These are phyloP conservation scores for Chanos chanos DNA, from an alignment of 2,797 vertebrate genomes.

Conservation along the genomic window DNA sequence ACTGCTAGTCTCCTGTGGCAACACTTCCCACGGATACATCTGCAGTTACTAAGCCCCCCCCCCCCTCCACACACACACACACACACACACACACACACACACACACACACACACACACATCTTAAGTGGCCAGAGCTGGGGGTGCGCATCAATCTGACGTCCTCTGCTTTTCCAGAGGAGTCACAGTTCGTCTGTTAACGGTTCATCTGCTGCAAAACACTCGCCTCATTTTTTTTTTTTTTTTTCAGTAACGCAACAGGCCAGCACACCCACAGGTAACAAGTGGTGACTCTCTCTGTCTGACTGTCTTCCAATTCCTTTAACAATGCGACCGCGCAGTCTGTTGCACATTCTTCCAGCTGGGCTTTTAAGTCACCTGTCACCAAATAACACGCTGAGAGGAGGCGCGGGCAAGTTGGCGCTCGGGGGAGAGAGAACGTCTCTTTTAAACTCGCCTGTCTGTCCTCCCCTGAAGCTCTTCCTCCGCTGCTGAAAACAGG, in stretches of 20 bases:
- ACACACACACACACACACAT: no score
- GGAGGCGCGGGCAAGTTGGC: conserved; percentile 16
- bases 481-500: conserved; percentile 66
- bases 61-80: no score
- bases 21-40: conserved; percentile 79
- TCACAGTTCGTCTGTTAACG: background rate
- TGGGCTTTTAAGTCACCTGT: conserved; percentile 18
- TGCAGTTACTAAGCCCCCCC: conserved; percentile 42
- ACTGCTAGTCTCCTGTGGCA: conserved; percentile 77
- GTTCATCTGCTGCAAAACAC: background rate
- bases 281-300: conserved; percentile 15
- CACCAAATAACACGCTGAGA: conserved; percentile 7
- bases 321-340: background rate
- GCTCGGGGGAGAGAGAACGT: conserved; percentile 2
- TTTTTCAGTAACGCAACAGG: no score
- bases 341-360: conserved; percentile 6
- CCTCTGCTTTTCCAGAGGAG: conserved; percentile 11
- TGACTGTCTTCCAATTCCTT: conserved; percentile 6
- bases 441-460: conserved; percentile 22
- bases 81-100: no score
- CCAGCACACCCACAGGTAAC: conserved; percentile 31
- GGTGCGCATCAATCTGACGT: conserved; percentile 35
- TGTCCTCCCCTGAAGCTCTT: conserved; percentile 7
- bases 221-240: conserved; percentile 30
- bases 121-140: conserved; percentile 26